A percentile compares a stretch with the other conserved stretches of the same genome.
Conservation (phyloP, 2,113 vertebrate species). For the Genyomyrus donnyi region DNA sequence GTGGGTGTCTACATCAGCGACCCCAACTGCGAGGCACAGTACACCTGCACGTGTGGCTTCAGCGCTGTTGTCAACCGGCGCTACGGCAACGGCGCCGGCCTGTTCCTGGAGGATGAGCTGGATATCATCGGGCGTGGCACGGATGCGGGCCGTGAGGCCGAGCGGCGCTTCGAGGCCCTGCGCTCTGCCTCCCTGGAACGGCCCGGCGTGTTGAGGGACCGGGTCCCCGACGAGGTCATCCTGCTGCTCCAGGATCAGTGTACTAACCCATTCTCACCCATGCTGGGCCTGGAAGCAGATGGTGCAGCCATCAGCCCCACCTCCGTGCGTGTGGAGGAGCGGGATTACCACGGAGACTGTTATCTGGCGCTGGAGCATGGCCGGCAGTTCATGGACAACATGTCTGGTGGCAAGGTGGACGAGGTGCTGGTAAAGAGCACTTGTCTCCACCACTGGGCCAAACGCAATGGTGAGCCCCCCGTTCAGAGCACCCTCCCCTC, state of each 20-base stretch:
- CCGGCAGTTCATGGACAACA: slow-evolving; percentile 98
- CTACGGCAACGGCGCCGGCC: slow-evolving; percentile 88
- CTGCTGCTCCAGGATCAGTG: slow-evolving; percentile 91
- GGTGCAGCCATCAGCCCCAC: slow-evolving; percentile 44
- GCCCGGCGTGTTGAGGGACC: slow-evolving; percentile 70
- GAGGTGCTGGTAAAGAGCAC: slow-evolving; percentile 91
- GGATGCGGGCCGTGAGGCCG: slow-evolving; percentile 82
- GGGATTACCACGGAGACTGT: slow-evolving; percentile 91
- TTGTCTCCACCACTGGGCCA: slow-evolving; percentile 91
- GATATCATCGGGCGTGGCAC: slow-evolving; percentile 91
- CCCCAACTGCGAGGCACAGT: slow-evolving; percentile 79
- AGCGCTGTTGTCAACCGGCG: slow-evolving; percentile 94
- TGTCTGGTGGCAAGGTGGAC: slow-evolving; percentile 96
- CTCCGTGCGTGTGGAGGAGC: slow-evolving; percentile 82
- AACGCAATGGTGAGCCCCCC: slow-evolving; percentile 77
- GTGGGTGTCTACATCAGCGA: slow-evolving; percentile 94
- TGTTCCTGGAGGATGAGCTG: slow-evolving; percentile 96
- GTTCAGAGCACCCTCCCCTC: neutral
- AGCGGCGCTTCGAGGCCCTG: slow-evolving; percentile 87
- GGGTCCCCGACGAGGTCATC: slow-evolving; percentile 83
- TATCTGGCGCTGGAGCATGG: slow-evolving; percentile 95
- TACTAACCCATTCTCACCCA: slow-evolving; percentile 90
- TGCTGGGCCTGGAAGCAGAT: slow-evolving; percentile 73
- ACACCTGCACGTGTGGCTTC: slow-evolving; percentile 87
- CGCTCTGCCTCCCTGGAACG: slow-evolving; percentile 68